Conservation (phyloP, 1,140 invertebrate species). For the Lepidurus packardi region DNA sequence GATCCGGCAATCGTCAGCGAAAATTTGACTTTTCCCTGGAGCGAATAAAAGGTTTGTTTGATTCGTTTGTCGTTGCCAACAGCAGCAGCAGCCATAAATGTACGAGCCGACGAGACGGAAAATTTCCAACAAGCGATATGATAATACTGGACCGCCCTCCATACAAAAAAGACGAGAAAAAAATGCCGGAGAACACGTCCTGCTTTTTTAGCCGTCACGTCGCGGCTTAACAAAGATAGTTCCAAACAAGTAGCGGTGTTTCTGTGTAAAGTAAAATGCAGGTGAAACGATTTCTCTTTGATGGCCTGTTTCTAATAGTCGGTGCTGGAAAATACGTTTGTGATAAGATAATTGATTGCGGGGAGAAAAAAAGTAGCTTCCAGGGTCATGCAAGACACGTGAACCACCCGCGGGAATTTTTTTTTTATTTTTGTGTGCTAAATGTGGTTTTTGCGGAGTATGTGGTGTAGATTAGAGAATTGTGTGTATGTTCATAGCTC, state of each 20-base stretch:
- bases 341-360: slow-evolving; percentile 1
- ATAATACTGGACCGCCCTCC: background rate
- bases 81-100: background rate
- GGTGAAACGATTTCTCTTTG: slow-evolving; percentile 12
- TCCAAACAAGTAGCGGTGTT: background rate
- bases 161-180: too few species aligned
- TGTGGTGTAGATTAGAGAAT: too few species aligned
- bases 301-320: background rate
- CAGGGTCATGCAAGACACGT: background rate
- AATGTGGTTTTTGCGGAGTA: too few species aligned
- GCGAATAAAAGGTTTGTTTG: background rate
- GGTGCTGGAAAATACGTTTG: background rate
- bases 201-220: background rate
- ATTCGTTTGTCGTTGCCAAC: background rate
- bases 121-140: background rate
- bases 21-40: background rate
- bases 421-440: too few species aligned
- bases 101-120: background rate
- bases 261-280: background rate
- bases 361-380: background rate
- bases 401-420: background rate
- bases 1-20: background rate
- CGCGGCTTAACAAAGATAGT: background rate
- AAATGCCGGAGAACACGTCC: background rate
- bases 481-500: too few species aligned